Conservation (phyloP, 2,797 vertebrate genomes). For the Mallotus villosus region DNA sequence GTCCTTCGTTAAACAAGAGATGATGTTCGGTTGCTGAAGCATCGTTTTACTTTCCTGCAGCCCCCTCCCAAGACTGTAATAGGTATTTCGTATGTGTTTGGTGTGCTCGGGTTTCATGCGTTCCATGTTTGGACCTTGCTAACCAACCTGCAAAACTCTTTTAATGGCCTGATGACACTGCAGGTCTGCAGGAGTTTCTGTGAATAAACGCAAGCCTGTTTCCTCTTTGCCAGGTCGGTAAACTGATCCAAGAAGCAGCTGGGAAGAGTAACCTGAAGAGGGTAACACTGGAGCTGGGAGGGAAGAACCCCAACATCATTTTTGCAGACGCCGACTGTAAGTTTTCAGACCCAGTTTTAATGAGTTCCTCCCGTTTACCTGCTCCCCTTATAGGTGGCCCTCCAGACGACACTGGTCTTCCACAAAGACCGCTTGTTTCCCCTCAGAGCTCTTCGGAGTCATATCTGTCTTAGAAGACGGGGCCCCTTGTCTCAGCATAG, state of each 20-base stretch:
- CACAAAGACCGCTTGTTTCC: neutral
- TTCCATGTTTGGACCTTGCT: constrained; percentile 51
- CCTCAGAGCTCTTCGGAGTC: constrained; percentile 1
- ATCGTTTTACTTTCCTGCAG: constrained; percentile 60
- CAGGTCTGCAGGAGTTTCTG: constrained; percentile 46
- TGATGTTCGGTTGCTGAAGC: constrained; percentile 56
- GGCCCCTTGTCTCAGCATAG: constrained; percentile 2
- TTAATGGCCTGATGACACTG: constrained; percentile 68
- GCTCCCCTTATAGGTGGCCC: constrained; percentile 49
- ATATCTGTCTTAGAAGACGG: constrained; percentile 10
- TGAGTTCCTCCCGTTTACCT: constrained; percentile 45
- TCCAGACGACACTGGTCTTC: constrained; percentile 23
- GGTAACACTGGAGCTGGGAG: constrained; percentile 97
- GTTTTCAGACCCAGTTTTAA: constrained; percentile 60
- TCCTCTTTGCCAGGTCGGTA: constrained; percentile 85
- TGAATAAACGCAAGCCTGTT: constrained; percentile 62
- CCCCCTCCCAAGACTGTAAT: constrained; percentile 58
- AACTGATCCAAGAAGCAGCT: constrained; percentile 98
- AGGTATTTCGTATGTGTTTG: constrained; percentile 71
- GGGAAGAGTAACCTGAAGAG: constrained; percentile 98
- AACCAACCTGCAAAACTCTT: constrained; percentile 67
- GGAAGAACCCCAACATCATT: constrained; percentile 99
- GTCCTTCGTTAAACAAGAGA: constrained; percentile 60
- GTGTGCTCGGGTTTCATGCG: constrained; percentile 59
- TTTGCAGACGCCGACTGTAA: constrained; percentile 98